Base-by-base conservation (phyloP, 2,888 invertebrate species). In the Dryobotodes eremita region DNA sequence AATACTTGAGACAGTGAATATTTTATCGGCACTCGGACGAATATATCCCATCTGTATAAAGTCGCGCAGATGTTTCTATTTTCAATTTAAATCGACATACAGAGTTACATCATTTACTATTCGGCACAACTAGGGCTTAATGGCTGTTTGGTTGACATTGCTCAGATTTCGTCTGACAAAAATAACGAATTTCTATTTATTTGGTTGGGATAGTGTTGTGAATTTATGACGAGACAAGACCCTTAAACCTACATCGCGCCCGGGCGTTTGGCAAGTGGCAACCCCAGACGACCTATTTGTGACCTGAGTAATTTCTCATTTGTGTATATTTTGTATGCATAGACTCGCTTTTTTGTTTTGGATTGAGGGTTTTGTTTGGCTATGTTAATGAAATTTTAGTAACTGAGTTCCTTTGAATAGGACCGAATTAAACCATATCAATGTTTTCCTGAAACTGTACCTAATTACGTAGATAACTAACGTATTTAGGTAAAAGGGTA, bases 31-130 rank as follows among this genome's bases (percentile, higher is more conserved):
- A 36, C 42, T 57, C 57, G 46, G 50, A 72, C 48, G 42, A 68
- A 79, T 73, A 79, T n/a, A 23, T 74, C 64, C 8, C 17, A 74
- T 4, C 68, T 64, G 17, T 42, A 36, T 36, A 65, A 68, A 61
- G 8, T 66, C 23, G 10, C 69, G 48, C 70, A 59, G 69, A 70
- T 70, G 46, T 79, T 66, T 68, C 6, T 69, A 75, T 75, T 75
- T 69, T 53, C 17, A 65, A 72, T 46, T 74, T 59, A 53, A 65
- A 74, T 79, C 2, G 5, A 64, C 15, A 42, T 36, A 62, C 23
- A 8, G 42, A 6, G 62, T 42, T 59, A 64, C 31, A 42, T 77
- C 15, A 65, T 77, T 64, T 48, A 62, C 26, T 55, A 77, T 75
- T 76, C 42, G 20, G 31, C 15, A n/a, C 5, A 31, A 31, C 10